Conservation (phyloP, 2,113 vertebrate species). For the Anoura caudifer region DNA sequence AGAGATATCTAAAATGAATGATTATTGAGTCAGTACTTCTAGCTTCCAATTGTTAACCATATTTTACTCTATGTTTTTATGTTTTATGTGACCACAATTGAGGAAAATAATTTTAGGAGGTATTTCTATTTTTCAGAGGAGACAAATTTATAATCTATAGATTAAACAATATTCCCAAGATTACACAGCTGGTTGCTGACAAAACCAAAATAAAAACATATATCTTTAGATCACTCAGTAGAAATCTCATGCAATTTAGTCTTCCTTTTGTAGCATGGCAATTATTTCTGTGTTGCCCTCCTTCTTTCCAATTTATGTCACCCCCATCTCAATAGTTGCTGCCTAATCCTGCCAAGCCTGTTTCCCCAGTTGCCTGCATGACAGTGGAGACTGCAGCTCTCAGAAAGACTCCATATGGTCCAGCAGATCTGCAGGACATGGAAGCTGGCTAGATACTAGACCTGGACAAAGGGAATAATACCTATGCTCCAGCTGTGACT, state of each 20-base stretch:
- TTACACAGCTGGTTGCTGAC: not conserved
- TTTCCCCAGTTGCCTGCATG: not conserved
- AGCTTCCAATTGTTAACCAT: not conserved
- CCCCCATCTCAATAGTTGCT: not conserved
- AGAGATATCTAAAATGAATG: not conserved
- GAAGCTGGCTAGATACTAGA: not conserved
- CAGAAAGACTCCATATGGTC: not conserved
- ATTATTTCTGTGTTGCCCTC: not conserved
- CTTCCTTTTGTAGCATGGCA: not conserved
- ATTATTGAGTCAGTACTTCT: not conserved
- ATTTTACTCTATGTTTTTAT: not conserved
- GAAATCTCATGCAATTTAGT: not conserved
- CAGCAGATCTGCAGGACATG: not conserved
- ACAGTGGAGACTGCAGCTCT: not conserved
- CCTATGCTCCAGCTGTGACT: not conserved
- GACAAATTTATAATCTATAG: not conserved
- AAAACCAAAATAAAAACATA: not conserved
- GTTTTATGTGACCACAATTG: not conserved
- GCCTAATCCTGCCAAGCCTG: not conserved
- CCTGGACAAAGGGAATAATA: not conserved
- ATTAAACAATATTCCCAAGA: not conserved
- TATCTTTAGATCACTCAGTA: not conserved
- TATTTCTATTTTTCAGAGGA: not conserved
- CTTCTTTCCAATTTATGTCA: not conserved
- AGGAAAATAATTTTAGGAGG: not conserved